Base-by-base conservation (phyloP, 2,888 invertebrate species). In the Scaptodrosophila latifasciaeformis region DNA sequence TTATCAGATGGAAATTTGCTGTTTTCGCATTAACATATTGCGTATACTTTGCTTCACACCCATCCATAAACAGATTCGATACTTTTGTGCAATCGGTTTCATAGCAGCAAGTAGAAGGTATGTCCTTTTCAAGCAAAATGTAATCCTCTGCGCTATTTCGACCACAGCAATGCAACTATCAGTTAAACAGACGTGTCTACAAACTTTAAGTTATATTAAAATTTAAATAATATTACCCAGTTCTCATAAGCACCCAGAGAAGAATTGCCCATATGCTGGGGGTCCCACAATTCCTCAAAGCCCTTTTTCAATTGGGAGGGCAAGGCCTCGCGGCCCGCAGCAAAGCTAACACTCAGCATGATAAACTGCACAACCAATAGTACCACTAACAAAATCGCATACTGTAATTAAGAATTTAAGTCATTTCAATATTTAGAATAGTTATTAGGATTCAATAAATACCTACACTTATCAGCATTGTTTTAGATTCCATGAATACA, bases 271-370 rank as follows among this genome's bases (percentile, higher is more conserved):
- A 55, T 54, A 27, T 65, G 43, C 10, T 58, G 51, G 1, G 18
- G 24, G 49, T 82, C 82, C 81, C 77, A 82, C 2, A 83, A 61
- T n/a, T 82, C 82, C 18, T 83, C 83, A 13, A 82, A 82, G 1
- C 84, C 84, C 27, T 80, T 63, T 21, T 55, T 67, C 2, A 82
- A 49, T 1, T 48, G 66, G 10, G 47, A 37, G 2, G 83, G 69
- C 2, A 83, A 42, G 0, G 62, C 60, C 24, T 72, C 81, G 4
- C 59, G 56, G 9, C 74, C 64, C 4, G 72, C 68, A 0, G 70
- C 59, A 56, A 69, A 81, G 18, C 79, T 79, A n/a, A 82, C 68
- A 59, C 81, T 83, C 44, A 84, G 62, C 62, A 83, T 49, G 1
- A 79, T 45, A 18, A 83, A 67, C 58, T 84, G 84, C 49, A 84